phyloP scores from a whole-genome alignment of 2,797 vertebrate species.

The Oreortyx pictus region DNA sequence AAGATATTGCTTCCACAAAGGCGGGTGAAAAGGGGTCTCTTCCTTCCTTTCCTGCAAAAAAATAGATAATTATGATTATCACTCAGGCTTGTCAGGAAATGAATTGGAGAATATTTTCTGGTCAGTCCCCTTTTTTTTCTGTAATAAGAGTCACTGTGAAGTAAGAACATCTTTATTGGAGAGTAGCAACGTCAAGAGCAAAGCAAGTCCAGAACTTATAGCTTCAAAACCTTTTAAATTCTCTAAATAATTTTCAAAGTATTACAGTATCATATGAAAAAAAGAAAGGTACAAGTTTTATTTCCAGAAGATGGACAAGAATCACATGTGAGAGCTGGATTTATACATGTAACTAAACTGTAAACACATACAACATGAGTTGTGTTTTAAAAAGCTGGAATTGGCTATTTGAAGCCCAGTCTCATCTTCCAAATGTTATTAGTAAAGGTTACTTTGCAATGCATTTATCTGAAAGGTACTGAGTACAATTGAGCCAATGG shows the following conservation, averaged over 20 bases:
- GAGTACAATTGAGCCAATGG: neutral
- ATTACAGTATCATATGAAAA: neutral
- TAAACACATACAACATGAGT: neutral
- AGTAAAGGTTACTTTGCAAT: accelerated
- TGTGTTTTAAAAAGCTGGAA: neutral
- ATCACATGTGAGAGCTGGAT: neutral
- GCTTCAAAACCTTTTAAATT: neutral
- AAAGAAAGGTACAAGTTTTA: neutral
- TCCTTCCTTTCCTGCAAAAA: constrained; percentile 44
- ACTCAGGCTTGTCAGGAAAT: constrained; percentile 28
- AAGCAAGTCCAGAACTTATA: neutral
- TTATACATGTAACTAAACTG: neutral
- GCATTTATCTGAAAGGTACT: neutral
- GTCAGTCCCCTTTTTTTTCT: neutral
- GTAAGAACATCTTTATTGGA: neutral
- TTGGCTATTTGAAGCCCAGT: neutral
- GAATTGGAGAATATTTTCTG: neutral
- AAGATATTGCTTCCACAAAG: constrained; percentile 6
- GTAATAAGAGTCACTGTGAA: neutral
- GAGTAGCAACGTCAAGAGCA: neutral
- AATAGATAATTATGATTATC: constrained; percentile 36
- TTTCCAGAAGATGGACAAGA: neutral
- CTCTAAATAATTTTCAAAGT: neutral
- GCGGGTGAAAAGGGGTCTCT: constrained; percentile 9
- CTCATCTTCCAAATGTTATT: neutral